phyloP scores from a whole-genome alignment of 1,140 invertebrate genomes.

The Drosophila erecta region DNA sequence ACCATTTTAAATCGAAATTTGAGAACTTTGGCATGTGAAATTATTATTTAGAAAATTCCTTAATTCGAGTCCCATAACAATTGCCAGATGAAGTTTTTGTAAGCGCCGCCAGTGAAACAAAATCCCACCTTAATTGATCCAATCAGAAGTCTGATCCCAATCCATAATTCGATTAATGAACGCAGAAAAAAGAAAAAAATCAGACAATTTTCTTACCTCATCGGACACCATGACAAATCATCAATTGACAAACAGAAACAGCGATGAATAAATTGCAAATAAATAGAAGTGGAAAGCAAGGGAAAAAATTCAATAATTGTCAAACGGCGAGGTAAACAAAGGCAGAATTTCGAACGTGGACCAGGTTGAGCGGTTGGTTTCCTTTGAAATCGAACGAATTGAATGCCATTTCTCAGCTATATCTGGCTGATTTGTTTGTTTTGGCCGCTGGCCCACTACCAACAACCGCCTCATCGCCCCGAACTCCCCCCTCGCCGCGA shows the following conservation, averaged over 20 bases:
- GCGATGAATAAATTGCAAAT: conserved; percentile 56
- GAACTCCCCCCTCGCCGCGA: not conserved
- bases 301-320: conserved; percentile 50
- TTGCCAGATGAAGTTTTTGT: not conserved
- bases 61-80: not conserved
- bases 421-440: conserved; percentile 71
- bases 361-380: conserved; percentile 46
- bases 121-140: conserved; percentile 9
- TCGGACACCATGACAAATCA: conserved; percentile 39
- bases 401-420: conserved; percentile 67
- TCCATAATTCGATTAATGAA: conserved; percentile 34
- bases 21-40: no score
- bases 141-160: conserved; percentile 21
- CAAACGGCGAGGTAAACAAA: conserved; percentile 51
- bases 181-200: conserved; percentile 16
- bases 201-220: conserved; percentile 1
- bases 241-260: conserved; percentile 31
- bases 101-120: not conserved
- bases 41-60: no score
- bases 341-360: conserved; percentile 23
- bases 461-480: conserved; percentile 17
- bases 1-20: no score
- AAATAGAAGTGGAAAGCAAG: conserved; percentile 25
- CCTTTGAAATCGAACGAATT: conserved; percentile 66
- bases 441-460: conserved; percentile 34